Conservation (phyloP, 2,113 vertebrate species). For the Anguilla rostrata region DNA sequence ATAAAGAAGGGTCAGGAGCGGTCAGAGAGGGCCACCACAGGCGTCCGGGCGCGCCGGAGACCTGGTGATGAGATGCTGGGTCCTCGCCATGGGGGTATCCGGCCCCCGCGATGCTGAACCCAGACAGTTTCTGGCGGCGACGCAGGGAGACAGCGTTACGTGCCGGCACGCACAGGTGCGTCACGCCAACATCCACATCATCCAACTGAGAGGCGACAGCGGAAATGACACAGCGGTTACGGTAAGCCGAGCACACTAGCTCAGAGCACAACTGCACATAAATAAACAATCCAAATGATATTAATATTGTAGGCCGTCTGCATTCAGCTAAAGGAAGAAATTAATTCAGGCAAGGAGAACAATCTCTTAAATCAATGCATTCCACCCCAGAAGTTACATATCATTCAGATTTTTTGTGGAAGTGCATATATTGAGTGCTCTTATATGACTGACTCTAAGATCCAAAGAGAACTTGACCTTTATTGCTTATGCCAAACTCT, state of each 20-base stretch:
- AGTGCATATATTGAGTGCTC: neutral
- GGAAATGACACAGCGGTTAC: neutral
- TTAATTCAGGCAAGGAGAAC: neutral
- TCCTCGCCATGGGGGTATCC: slow-evolving; percentile 97
- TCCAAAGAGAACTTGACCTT: no score
- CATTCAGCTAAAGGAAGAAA: neutral
- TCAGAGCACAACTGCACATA: neutral
- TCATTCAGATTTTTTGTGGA: neutral
- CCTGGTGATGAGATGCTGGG: slow-evolving; percentile 96
- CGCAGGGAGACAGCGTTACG: no score
- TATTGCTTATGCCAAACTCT: neutral
- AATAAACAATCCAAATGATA: neutral
- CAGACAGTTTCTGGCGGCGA: no score
- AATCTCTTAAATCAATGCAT: neutral
- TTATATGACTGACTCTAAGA: neutral
- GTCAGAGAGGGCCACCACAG: no score
- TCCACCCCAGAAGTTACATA: neutral
- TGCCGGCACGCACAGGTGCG: no score
- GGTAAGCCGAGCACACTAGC: neutral
- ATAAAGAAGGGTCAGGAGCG: no score
- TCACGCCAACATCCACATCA: no score
- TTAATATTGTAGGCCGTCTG: neutral
- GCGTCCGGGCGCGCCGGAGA: no score
- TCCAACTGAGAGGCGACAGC: no score
- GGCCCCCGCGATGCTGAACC: slow-evolving; percentile 98